phyloP scores from a whole-genome alignment of 2,797 vertebrate genomes.

The Notamacropus eugenii region DNA sequence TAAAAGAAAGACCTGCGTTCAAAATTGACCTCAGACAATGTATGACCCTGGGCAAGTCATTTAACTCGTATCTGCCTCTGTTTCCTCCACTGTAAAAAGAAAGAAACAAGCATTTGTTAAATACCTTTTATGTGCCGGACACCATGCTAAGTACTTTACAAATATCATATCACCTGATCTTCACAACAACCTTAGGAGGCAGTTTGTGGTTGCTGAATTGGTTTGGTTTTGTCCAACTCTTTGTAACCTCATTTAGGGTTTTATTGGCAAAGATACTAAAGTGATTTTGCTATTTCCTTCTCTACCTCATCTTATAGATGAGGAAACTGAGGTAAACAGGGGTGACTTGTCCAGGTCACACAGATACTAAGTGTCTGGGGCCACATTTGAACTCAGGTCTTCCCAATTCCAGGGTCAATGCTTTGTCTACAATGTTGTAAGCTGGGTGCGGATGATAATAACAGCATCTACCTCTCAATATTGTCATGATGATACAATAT shows the following conservation, averaged over 20 bases:
- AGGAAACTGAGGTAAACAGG: not conserved
- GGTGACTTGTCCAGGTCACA: not conserved
- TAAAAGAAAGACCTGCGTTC: not conserved
- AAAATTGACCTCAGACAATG: not conserved
- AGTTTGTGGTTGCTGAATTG: too few relatives aligned
- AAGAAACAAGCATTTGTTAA: conserved; percentile 3
- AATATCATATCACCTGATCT: conserved; percentile 29
- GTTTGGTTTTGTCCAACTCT: too few relatives aligned
- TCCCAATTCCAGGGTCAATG: not conserved
- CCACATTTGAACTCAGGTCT: not conserved
- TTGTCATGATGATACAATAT: not conserved
- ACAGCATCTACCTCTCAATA: not conserved
- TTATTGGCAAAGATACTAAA: too few relatives aligned
- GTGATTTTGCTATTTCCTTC: not conserved
- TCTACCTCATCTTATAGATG: not conserved
- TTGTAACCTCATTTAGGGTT: too few relatives aligned
- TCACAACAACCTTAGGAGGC: not conserved
- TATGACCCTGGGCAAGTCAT: not conserved
- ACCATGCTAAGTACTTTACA: conserved; percentile 25
- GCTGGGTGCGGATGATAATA: not conserved
- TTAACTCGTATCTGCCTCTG: not conserved
- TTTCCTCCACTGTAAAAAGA: not conserved
- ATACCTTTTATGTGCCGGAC: not conserved
- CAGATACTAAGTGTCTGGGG: not conserved
- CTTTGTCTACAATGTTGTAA: not conserved